Percentiles rank a stretch among this genome's conserved stretches.
phyloP scores from a whole-genome alignment of 2,113 vertebrate species.

The Oxyura jamaicensis region DNA sequence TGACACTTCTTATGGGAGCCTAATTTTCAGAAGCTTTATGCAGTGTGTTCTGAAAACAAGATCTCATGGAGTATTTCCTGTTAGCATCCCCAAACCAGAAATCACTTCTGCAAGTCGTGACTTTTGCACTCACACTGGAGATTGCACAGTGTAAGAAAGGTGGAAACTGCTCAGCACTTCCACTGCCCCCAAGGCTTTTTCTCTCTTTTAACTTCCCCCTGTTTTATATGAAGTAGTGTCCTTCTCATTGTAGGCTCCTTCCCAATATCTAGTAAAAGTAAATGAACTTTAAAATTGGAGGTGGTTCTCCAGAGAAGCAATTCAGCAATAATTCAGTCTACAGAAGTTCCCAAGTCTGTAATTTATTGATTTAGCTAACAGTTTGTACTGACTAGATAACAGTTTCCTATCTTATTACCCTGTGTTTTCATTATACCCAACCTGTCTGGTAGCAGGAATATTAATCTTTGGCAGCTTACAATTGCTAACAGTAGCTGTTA shows the following conservation, averaged over 20 bases:
- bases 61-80: background rate
- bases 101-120: background rate
- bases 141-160: background rate
- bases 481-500: conserved; percentile 15
- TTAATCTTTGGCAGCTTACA: conserved; percentile 45
- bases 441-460: conserved; percentile 37
- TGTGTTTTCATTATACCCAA: conserved; percentile 54
- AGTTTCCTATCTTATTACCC: conserved; percentile 47
- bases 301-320: conserved; percentile 29
- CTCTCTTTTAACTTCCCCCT: background rate
- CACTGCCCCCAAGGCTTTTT: background rate
- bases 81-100: conserved; percentile 13
- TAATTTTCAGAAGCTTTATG: conserved; percentile 21
- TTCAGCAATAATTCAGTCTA: conserved; percentile 51
- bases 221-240: background rate
- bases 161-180: background rate
- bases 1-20: background rate
- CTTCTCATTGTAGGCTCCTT: conserved; percentile 12
- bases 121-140: background rate
- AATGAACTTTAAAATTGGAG: conserved; percentile 45
- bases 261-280: conserved; percentile 33
- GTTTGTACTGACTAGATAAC: conserved; percentile 60
- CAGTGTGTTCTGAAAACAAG: background rate
- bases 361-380: conserved; percentile 60
- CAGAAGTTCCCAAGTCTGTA: conserved; percentile 40